phyloP scores from a whole-genome alignment of 2,113 vertebrate genomes.

The Corvus cornix region DNA sequence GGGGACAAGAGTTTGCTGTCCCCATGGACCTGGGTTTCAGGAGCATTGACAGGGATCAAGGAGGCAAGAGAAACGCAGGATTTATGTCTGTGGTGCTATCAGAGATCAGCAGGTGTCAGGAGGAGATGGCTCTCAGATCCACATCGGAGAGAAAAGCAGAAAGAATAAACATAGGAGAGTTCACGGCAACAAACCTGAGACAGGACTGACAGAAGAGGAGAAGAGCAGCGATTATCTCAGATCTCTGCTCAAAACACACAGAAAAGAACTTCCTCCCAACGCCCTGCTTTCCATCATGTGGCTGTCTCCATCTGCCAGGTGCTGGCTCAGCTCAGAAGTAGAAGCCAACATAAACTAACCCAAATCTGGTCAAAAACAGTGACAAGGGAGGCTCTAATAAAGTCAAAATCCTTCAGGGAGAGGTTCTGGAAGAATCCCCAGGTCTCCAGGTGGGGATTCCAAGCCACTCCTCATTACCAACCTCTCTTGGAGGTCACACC shows the following conservation, averaged over 20 bases:
- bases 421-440: not conserved
- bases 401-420: not conserved
- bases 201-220: not conserved
- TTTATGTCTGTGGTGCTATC: constrained; percentile 26
- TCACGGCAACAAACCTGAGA: constrained; percentile 11
- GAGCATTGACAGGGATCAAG: not conserved
- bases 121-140: constrained; percentile 24
- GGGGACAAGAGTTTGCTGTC: not conserved
- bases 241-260: not conserved
- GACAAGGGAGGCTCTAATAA: not conserved
- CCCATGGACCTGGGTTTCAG: not conserved
- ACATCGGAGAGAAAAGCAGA: not conserved
- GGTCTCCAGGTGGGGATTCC: not conserved
- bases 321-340: not conserved
- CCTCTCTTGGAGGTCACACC: not conserved
- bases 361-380: not conserved
- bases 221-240: not conserved
- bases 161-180: not conserved
- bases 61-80: not conserved
- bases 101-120: constrained; percentile 34
- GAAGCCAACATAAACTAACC: not conserved
- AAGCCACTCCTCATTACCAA: not conserved
- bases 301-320: not conserved
- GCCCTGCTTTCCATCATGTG: not conserved
- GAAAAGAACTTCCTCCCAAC: not conserved